Conservation (phyloP, 2,888 invertebrate species). For the Netelia melanura region DNA sequence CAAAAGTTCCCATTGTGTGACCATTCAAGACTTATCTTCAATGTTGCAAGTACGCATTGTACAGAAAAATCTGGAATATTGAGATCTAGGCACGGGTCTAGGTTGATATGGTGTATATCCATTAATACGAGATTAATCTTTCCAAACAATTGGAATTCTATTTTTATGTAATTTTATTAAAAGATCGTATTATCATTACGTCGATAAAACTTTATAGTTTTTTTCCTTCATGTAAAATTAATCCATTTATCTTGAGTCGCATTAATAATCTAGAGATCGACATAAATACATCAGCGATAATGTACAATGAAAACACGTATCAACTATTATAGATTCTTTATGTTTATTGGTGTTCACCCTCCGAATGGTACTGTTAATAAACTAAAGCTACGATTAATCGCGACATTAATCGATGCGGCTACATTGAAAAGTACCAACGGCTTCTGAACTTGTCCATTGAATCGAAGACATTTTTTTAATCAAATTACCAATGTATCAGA, state of each 20-base stretch:
- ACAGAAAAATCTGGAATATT: no score
- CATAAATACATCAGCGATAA: conserved; percentile 44
- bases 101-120: background rate
- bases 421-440: conserved; percentile 21
- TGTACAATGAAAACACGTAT: conserved; percentile 58
- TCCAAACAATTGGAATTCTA: background rate
- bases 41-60: no score
- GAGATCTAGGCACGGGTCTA: background rate
- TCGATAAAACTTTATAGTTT: conserved; percentile 44
- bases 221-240: conserved; percentile 29
- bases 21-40: no score
- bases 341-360: conserved; percentile 31
- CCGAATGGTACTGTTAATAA: conserved; percentile 4
- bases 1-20: no score
- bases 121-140: background rate
- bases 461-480: background rate
- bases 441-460: background rate
- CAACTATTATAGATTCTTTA: conserved; percentile 49
- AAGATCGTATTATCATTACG: conserved; percentile 52
- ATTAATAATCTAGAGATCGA: conserved; percentile 27
- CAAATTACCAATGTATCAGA: background rate
- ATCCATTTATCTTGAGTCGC: conserved; percentile 27
- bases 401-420: conserved; percentile 40
- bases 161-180: conserved; percentile 61
- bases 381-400: conserved; percentile 28